Base-by-base conservation (phyloP, 1,140 invertebrate species). In the Drosophila azteca region DNA sequence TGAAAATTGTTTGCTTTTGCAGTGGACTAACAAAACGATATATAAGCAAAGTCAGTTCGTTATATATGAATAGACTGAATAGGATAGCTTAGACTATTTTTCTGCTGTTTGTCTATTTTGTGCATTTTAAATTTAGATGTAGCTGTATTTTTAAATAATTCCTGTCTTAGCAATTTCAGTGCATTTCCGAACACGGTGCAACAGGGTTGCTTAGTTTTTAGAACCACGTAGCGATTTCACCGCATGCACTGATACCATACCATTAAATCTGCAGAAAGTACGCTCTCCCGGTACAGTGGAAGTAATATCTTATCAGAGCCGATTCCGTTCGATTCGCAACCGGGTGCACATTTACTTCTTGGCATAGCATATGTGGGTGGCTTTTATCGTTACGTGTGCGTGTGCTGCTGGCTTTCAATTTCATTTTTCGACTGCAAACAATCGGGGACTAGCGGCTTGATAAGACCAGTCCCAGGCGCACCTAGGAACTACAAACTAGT, bases 381-480 rank as follows among this genome's bases (percentile, higher is more conserved):
- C 24, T 22, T 46, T 13, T 49, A 20, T 9, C 45, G 67, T 87
- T 87, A 84, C 78, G 82, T 87, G 73, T 77, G 39, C 24, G 24
- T 24, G 24, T 24, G 24, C 24, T 24, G 51, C 9, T 35, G 57
- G 64, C 78, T 81, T 87, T 84, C 73, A 61, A 81, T 77, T 81
- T 81, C 68, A 69, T 63, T 76, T 45, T 54, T 49, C 39, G 58
- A 53, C 24, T 24, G 24, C 24, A 24, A 24, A 24, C 24, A 24
- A 24, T 24, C 24, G 24, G 24, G 3, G 24, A 24, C 48, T n/a
- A 60, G 52, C 67, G 22, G n/a, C 31, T 17, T 68, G 78, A 88
- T 88, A 87, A 88, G 55, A 75, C 52, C 43, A 17, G 17, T 51
- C 39, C 62, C 39, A 50, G 61, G 46, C 62, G 49, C 15, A 58